Percentiles rank a stretch among this genome's conserved stretches.
phyloP scores from a whole-genome alignment of 92 coral and sea anemone species.

The Isaurus tuberculatus region DNA sequence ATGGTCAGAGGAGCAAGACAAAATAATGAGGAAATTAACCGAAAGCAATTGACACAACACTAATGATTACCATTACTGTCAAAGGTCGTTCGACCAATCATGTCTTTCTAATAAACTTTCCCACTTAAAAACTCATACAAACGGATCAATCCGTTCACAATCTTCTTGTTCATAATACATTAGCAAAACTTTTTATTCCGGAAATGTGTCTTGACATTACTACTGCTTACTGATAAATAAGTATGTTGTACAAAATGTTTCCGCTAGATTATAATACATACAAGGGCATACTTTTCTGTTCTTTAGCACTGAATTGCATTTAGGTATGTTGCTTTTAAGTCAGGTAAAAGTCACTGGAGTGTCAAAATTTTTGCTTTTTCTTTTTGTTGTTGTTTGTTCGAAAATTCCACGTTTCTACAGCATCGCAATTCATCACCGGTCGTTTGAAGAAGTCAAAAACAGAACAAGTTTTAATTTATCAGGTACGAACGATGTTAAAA shows the following conservation, averaged over 20 bases:
- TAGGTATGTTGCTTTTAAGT: neutral
- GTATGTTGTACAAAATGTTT: neutral
- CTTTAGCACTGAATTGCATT: neutral
- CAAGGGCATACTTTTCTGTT: neutral
- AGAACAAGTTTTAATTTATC: slow-evolving; percentile 58
- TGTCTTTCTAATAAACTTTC: too few species aligned
- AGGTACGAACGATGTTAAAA: slow-evolving; percentile 66
- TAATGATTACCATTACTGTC: too few species aligned
- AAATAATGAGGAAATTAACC: too few species aligned
- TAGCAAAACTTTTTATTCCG: neutral
- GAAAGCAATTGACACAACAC: too few species aligned
- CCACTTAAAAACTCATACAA: neutral
- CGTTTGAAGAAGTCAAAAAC: slow-evolving; percentile 68
- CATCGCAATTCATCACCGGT: slow-evolving; percentile 77
- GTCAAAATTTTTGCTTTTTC: slow-evolving; percentile 42
- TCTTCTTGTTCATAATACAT: neutral
- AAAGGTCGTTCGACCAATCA: too few species aligned
- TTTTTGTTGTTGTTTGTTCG: slow-evolving; percentile 65
- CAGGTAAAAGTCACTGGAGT: slow-evolving; percentile 44
- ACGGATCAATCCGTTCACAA: neutral
- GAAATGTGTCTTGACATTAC: slow-evolving; percentile 24
- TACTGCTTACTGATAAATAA: neutral
- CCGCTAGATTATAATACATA: neutral
- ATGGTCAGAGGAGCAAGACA: too few species aligned
- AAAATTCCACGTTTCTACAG: slow-evolving; percentile 73